Evolutionary conservation across 1,140 invertebrate species (phyloP).

Genomic region (Dendrolimus kikuchii): DNA sequence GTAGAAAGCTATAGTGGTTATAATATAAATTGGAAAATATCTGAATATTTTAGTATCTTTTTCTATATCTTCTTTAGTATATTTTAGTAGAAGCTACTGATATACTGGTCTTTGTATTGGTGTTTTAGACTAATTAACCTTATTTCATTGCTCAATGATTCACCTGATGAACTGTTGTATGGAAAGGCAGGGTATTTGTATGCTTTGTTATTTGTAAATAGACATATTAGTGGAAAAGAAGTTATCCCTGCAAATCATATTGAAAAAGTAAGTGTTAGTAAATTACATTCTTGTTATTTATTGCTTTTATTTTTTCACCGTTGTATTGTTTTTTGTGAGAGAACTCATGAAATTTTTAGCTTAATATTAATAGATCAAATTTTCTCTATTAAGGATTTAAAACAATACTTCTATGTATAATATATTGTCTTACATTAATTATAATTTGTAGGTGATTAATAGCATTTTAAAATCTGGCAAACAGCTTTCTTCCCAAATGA

Average conservation of each 20-base stretch:
- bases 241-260: conserved; percentile 54
- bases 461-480: conserved; percentile 80
- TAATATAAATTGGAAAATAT: too few relatives aligned
- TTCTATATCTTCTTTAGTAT: too few relatives aligned
- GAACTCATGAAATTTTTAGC: too few relatives aligned
- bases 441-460: conserved; percentile 73
- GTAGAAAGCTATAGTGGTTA: too few relatives aligned
- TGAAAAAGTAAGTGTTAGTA: conserved; percentile 35
- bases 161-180: conserved; percentile 89
- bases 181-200: conserved; percentile 90
- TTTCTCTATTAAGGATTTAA: too few relatives aligned
- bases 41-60: too few relatives aligned
- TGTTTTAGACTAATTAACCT: conserved; percentile 71
- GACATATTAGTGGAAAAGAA: conserved; percentile 64
- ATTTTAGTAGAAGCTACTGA: too few relatives aligned
- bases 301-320: too few relatives aligned
- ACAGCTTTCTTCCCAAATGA: conserved; percentile 65
- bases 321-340: too few relatives aligned
- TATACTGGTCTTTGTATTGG: too few relatives aligned
- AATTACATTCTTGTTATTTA: too few relatives aligned
- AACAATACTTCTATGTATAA: neutral
- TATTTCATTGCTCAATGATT: conserved; percentile 66
- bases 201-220: conserved; percentile 81
- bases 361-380: too few relatives aligned
- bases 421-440: conserved; percentile 3